Evolutionary conservation across 1,140 invertebrate species (phyloP), one percentile per base, ranked within the genome.

Genomic region (Muscidifurax raptorellus): DNA sequence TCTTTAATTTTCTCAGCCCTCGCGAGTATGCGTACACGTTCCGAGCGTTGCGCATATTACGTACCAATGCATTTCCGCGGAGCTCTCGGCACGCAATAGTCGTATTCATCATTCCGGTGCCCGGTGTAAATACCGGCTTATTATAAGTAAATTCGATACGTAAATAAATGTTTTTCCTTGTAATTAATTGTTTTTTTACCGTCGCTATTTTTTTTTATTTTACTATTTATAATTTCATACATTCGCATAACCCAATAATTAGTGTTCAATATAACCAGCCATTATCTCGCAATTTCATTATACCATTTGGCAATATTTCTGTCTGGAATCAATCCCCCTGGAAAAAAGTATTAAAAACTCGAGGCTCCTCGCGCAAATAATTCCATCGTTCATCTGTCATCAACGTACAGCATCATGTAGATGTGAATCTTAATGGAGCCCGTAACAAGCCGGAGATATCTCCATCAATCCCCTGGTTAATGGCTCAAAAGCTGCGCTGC

Each of bases 31-130:
- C n/a, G 18, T 59, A 59, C 18, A 59, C 52, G 52, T 59, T n/a
- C 52, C 22, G 1, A 36, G 71, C 71, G 28, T 15, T 6, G 15
- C 27, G 30, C 71, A 30, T 18, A 28, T 27, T 28, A 69, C 66
- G 18, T 72, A 32, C 18, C 71, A 22, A 72, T 36, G 71, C 32
- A 36, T 32, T 72, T 72, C 32, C 71, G 32, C 32, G 71, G 52
- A 22, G 5, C 7, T 40, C 52, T 59, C 52, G 6, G 25, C 74
- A 76, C 40, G 74, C 74, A 47, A 76, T 76, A 47, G n/a, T 10
- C 36, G 40, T 76, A 47, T 52, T 76, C 30, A 76, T 76, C 74
- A 76, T 74, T 28, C 32, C 72, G 30, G 7, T 76, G 32, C 22
- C 7, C 10, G n/a, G n/a, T 47, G 74, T 40, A 10, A 9, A 76